phyloP scores from a whole-genome alignment of 1,140 invertebrate genomes.

The Neodiprion pinetum region DNA sequence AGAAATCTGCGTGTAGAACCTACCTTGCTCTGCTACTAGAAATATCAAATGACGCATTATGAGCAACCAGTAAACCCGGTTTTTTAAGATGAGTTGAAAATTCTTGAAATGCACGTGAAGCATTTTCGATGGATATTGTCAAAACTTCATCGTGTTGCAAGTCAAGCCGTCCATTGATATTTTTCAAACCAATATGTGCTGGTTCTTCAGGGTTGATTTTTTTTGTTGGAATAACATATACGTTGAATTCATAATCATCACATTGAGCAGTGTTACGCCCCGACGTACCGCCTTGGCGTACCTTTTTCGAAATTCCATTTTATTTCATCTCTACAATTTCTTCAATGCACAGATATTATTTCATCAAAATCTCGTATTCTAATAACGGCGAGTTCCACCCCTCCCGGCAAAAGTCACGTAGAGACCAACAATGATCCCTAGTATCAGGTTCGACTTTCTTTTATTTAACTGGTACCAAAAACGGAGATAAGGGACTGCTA shows the following conservation, averaged over 20 bases:
- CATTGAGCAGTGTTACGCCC: conserved; percentile 8
- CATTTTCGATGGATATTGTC: conserved; percentile 11
- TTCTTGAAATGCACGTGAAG: conserved; percentile 10
- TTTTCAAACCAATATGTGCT: conserved; percentile 11
- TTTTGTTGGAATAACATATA: conserved; percentile 27
- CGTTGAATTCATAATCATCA: conserved; percentile 14
- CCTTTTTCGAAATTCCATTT: too few species aligned
- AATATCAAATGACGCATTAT: conserved; percentile 18
- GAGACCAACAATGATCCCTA: too few species aligned
- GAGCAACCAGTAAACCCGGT: conserved; percentile 18
- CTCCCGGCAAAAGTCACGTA: too few species aligned
- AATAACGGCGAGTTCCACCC: too few species aligned
- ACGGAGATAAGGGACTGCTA: too few species aligned
- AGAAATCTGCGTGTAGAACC: too few species aligned
- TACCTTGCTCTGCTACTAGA: neutral
- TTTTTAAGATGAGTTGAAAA: conserved; percentile 1
- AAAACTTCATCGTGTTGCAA: conserved; percentile 5
- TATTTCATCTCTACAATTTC: too few species aligned
- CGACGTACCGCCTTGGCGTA: too few species aligned
- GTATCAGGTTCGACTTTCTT: too few species aligned
- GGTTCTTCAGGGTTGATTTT: conserved; percentile 15
- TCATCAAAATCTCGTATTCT: too few species aligned
- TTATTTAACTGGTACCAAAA: too few species aligned
- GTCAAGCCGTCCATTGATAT: neutral
- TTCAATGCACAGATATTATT: too few species aligned